Evolutionary conservation across 2,888 invertebrate species (phyloP), one percentile per base, ranked within the genome.

Genomic region (Tiphia femorata): DNA sequence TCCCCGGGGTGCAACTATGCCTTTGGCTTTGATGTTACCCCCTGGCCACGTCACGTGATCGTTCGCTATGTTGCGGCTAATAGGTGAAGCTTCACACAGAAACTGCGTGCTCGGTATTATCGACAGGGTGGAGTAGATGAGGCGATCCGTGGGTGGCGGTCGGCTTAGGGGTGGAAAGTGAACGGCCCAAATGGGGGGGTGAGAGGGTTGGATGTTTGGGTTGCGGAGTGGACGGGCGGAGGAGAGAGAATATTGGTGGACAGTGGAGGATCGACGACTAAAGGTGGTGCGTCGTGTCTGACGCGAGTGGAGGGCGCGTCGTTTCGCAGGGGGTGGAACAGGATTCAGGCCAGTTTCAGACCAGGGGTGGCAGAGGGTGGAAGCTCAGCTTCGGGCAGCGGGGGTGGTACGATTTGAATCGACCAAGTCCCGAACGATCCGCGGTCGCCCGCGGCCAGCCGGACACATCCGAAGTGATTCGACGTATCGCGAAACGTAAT

Each of bases 21-120:
- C 80, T 82, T 82, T 82, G 81, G 79, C 82, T 82, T 82, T 82
- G 82, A 82, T 82, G 81, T 82, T 62, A 58, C 53, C 55, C 59
- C 58, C 40, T n/a, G 63, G 47, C 58, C 66, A 70, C 75, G 74
- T 75, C 73, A 75, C 71, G 66, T 70, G 79, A 78, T 77, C 58
- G 51, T 57, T 47, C 44, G 62, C 68, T 72, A 65, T 67, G 72
- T 62, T 64, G 62, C 58, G 55, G 70, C 70, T 76, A 76, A 75
- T 76, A 72, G 68, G 58, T 66, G 66, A 67, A 64, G 59, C 60
- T 60, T 10, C 48, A 58, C 58, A 64, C 46, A 54, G 61, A 59
- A n/a, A 60, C 62, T 62, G 52, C n/a, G n/a, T n/a, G n/a, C 38
- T 44, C 38, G 25, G 54, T 41, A 72, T 73, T 73, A 72, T 72